These are phyloP conservation scores for Prionailurus bengalensis DNA, from an alignment of 2,113 vertebrate genomes.

Conservation along the genomic window DNA sequence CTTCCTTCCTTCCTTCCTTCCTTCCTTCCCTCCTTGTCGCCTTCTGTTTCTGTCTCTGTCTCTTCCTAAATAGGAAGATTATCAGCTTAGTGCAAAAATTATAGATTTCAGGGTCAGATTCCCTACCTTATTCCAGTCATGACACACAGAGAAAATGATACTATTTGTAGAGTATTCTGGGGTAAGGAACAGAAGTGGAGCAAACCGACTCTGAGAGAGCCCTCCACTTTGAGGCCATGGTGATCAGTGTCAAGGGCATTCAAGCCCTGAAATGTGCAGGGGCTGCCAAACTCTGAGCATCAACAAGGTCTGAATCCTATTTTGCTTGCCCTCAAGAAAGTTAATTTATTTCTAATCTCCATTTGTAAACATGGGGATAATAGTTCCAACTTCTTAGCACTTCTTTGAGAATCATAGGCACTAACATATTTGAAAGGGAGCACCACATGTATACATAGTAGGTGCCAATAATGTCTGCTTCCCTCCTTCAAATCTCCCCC, in stretches of 20 bases:
- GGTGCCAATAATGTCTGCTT: not conserved
- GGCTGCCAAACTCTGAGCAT: not conserved
- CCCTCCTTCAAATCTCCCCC: not conserved
- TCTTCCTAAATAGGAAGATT: not conserved
- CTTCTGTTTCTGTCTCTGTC: not conserved
- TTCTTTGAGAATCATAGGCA: not conserved
- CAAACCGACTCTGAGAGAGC: rapidly evolving
- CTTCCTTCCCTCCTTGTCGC: not conserved
- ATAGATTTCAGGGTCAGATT: not conserved
- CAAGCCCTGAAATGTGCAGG: not conserved
- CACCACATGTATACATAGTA: not conserved
- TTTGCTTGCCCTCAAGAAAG: not conserved
- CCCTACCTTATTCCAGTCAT: not conserved
- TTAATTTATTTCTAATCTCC: not conserved
- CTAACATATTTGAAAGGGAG: not conserved
- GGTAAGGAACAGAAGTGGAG: not conserved
- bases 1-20: not conserved
- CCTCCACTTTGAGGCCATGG: too few species aligned
- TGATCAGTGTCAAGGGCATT: not conserved
- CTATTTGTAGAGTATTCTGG: not conserved
- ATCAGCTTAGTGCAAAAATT: not conserved
- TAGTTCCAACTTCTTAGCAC: not conserved
- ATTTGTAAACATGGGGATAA: not conserved
- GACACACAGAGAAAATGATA: not conserved
- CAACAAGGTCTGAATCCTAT: not conserved